Conservation (phyloP, 2,113 vertebrate species). For the Saimiri boliviensis region DNA sequence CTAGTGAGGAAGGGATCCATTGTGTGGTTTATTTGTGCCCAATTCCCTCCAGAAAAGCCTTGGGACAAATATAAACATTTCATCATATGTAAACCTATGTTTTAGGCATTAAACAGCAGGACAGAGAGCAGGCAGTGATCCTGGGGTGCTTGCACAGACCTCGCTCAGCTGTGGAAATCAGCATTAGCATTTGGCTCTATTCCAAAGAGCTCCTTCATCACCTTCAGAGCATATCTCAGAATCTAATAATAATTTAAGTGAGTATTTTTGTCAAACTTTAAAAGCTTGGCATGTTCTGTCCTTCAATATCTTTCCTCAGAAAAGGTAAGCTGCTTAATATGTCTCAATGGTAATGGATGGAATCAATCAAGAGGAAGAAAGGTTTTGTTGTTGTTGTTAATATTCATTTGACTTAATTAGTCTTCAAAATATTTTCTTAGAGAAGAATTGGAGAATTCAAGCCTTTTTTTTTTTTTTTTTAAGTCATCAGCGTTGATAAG, state of each 20-base stretch:
- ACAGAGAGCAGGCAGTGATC: not conserved
- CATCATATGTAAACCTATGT: not conserved
- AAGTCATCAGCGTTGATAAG: not conserved
- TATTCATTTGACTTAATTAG: conserved; percentile 73
- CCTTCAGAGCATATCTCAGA: conserved; percentile 56
- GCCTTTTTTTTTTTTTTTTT: conserved; percentile 65
- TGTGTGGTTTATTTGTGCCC: not conserved
- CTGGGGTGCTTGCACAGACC: not conserved
- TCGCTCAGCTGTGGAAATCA: conserved; percentile 16
- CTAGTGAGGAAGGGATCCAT: not conserved
- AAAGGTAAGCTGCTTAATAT: conserved; percentile 79
- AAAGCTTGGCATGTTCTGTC: conserved; percentile 58
- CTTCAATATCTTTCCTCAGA: conserved; percentile 71
- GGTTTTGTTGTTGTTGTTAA: conserved; percentile 48
- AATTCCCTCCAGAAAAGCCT: not conserved
- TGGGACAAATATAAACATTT: not conserved
- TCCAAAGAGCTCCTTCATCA: conserved; percentile 45
- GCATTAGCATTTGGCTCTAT: conserved; percentile 12
- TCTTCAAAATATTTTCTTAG: conserved; percentile 64
- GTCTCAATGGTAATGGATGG: conserved; percentile 64
- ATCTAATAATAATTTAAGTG: conserved; percentile 65
- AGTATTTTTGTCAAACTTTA: conserved; percentile 60
- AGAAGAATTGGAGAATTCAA: conserved; percentile 52
- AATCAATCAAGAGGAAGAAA: conserved; percentile 64
- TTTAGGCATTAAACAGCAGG: not conserved